Conservation (phyloP, 2,113 vertebrate genomes). For the Platichthys flesus region DNA sequence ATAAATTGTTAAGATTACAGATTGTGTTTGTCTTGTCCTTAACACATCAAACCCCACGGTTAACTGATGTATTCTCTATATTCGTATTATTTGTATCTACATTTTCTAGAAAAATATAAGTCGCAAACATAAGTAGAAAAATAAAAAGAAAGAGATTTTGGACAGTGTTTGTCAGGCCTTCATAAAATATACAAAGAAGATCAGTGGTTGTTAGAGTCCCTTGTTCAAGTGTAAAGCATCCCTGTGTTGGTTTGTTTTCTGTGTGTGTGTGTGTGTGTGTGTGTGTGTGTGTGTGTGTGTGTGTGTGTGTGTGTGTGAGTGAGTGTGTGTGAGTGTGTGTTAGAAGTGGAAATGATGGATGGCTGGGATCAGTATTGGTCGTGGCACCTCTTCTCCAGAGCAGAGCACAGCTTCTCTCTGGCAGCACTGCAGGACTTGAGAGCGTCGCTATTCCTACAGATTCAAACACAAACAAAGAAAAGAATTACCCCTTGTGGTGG, state of each 20-base stretch:
- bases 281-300: conserved; percentile 18
- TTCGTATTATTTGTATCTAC: conserved; percentile 23
- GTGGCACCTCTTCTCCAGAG: conserved; percentile 56
- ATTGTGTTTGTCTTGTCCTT: not conserved
- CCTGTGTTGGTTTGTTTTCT: conserved; percentile 10
- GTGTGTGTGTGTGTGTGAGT: conserved; percentile 18
- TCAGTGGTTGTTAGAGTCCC: conserved; percentile 54
- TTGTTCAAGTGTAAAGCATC: conserved; percentile 48
- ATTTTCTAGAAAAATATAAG: conserved; percentile 75
- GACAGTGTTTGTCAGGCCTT: conserved; percentile 31
- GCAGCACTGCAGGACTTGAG: conserved; percentile 65
- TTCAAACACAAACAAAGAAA: conserved; percentile 13
- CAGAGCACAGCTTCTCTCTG: conserved; percentile 63
- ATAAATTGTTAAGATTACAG: not conserved
- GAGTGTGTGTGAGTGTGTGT: too few species aligned
- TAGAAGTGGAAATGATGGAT: not conserved
- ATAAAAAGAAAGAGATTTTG: conserved; percentile 59
- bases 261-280: conserved; percentile 14
- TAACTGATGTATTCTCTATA: conserved; percentile 6
- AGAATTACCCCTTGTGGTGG: not conserved
- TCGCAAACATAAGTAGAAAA: conserved; percentile 64
- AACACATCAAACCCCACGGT: not conserved
- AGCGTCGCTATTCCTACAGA: conserved; percentile 67
- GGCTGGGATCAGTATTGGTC: conserved; percentile 4
- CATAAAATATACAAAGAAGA: conserved; percentile 56